Conservation (phyloP, 2,113 vertebrate genomes). For the Cephalopholis sonnerati region DNA sequence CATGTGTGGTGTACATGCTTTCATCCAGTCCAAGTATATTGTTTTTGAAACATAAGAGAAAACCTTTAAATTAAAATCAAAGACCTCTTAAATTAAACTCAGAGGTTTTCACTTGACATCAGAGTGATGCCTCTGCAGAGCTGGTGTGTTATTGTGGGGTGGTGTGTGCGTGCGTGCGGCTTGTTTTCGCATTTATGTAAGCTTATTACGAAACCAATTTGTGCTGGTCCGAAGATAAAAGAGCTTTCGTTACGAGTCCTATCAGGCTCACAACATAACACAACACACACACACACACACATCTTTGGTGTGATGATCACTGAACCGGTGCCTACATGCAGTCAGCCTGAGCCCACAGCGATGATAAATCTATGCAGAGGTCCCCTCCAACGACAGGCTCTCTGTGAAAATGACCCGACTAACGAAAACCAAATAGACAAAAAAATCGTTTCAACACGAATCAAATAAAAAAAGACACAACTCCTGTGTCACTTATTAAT, state of each 20-base stretch:
- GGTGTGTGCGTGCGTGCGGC: constrained; percentile 2
- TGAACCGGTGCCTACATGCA: constrained; percentile 45
- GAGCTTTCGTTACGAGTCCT: constrained; percentile 1
- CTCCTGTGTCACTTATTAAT: background rate
- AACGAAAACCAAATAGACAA: constrained; percentile 7
- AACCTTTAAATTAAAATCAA: constrained; percentile 1
- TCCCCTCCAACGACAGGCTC: constrained; percentile 8
- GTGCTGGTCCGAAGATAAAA: constrained; percentile 24
- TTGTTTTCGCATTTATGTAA: constrained; percentile 59
- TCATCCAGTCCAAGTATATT: background rate
- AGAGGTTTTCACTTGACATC: constrained; percentile 13
- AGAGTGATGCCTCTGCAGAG: constrained; percentile 2
- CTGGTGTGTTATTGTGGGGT: background rate
- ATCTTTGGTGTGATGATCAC: constrained; percentile 18
- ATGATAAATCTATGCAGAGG: constrained; percentile 16
- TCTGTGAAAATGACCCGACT: constrained; percentile 19
- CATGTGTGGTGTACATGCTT: background rate
- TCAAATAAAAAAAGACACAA: background rate
- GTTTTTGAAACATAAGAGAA: constrained; percentile 1
- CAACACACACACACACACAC: constrained; percentile 5
- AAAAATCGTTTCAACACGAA: background rate
- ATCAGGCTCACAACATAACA: constrained; percentile 19
- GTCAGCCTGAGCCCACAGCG: background rate
- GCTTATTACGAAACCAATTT: constrained; percentile 57
- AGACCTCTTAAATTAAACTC: background rate